Percentiles rank a stretch among this genome's conserved stretches.
Evolutionary conservation across 1,140 invertebrate species (phyloP).

Genomic region (Drosophila persimilis): DNA sequence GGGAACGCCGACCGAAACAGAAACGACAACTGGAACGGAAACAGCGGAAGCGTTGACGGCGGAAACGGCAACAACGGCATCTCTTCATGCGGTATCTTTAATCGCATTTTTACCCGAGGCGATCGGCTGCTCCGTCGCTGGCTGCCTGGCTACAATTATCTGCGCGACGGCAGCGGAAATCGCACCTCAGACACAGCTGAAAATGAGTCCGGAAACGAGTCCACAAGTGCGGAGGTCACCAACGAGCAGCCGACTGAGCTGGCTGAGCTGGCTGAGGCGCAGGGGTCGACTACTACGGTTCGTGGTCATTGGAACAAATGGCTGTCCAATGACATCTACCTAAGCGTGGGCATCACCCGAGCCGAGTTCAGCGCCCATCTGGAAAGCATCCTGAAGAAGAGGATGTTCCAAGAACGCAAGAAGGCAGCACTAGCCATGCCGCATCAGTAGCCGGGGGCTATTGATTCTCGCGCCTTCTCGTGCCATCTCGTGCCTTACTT

Average conservation of each 20-base stretch:
- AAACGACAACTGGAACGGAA: too few species aligned
- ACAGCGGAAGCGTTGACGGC: too few species aligned
- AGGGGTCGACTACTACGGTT: too few species aligned
- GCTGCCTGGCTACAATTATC: slow-evolving; percentile 52
- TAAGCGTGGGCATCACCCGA: slow-evolving; percentile 54
- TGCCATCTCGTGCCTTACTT: too few species aligned
- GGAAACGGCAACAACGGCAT: too few species aligned
- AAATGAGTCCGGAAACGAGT: too few species aligned
- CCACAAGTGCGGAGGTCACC: too few species aligned
- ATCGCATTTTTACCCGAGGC: not conserved
- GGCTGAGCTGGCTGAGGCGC: not conserved
- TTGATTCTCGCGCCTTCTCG: not conserved
- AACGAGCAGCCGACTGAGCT: not conserved
- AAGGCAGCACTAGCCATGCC: not conserved
- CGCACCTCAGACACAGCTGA: too few species aligned
- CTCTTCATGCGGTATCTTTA: too few species aligned
- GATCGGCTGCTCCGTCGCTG: slow-evolving; percentile 52
- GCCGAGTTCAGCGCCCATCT: slow-evolving; percentile 56
- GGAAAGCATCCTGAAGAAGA: slow-evolving; percentile 45
- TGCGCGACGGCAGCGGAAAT: slow-evolving; percentile 11
- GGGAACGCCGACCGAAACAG: too few species aligned
- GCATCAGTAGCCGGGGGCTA: not conserved
- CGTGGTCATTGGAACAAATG: not conserved
- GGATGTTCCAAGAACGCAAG: slow-evolving; percentile 34
- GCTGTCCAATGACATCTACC: slow-evolving; percentile 29